Evolutionary conservation across 1,140 invertebrate species (phyloP).

Genomic region (Pentalonia nigronervosa): DNA sequence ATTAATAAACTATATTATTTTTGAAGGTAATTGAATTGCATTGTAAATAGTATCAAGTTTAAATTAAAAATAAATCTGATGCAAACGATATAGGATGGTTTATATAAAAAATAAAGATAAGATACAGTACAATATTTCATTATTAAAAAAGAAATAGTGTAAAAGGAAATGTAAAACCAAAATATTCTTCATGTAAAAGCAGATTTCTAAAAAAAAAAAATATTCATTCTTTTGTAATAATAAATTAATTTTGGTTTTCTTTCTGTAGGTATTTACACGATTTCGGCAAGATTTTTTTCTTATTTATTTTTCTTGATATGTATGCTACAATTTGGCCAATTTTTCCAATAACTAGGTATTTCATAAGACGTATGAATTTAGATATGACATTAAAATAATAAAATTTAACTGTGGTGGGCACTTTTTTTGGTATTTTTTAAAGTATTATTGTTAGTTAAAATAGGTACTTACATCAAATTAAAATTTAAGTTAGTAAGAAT

Average conservation of each 20-base stretch:
- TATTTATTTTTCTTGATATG: too few species aligned
- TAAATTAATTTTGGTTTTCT: background rate
- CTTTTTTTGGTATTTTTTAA: too few species aligned
- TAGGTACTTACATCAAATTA: too few species aligned
- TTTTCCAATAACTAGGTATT: too few species aligned
- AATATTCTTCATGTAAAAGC: background rate
- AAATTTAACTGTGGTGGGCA: too few species aligned
- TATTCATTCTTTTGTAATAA: background rate
- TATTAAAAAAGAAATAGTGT: background rate
- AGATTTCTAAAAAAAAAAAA: too few species aligned
- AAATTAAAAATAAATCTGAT: background rate
- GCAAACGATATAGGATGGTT: background rate
- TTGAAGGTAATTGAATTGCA: background rate
- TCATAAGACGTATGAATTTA: too few species aligned
- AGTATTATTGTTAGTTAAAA: too few species aligned
- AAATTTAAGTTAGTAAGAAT: too few species aligned
- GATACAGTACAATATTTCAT: background rate
- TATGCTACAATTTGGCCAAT: too few species aligned
- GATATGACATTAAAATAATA: too few species aligned
- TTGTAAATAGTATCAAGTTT: background rate
- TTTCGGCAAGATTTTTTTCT: too few species aligned
- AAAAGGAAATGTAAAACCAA: background rate
- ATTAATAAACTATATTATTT: background rate
- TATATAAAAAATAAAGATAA: background rate
- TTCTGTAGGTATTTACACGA: background rate